Evolutionary conservation across 1,140 invertebrate genomes (phyloP), one percentile per base, ranked within the genome.

Genomic region (Neuroterus valhalla): DNA sequence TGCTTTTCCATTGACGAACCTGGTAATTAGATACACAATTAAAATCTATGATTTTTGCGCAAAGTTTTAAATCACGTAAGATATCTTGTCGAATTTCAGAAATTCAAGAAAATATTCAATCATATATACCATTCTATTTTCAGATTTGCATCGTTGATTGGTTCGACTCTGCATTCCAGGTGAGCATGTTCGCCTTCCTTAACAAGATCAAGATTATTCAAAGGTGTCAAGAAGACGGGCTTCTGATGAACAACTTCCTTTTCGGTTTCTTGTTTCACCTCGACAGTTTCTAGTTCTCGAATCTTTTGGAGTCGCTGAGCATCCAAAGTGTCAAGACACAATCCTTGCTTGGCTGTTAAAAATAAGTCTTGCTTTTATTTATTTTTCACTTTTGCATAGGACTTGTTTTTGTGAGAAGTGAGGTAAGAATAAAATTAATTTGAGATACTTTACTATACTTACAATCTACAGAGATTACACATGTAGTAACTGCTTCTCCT

Each of bases 111-210:
- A 42, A 26, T 50, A 52, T 31, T 17, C 55, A 43, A 66, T 12
- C 46, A 45, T 68, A 74, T 93, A 90, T 95, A 98, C 98, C 98
- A 99, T 91, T 99, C 97, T 70, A 99, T 97, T 87, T 94, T 96
- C 81, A 99, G 92, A 80, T 97, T 96, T 2, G 98, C 94, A 89
- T 99, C 98, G 85, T 98, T 98, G 76, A 99, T 96, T 12, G 98
- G 98, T 83, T 98, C 96, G 17, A 99, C 94, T 71, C 97, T 94
- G 84, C 96, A 98, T 92, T 99, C 98, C 78, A 99, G 93, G 91
- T 99, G 98, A 78, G 96, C 95, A 77, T 96, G 95, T 84, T 98
- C 96, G 66, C 96, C 95, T 92, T 98, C 97, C 87, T 96, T 96
- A 12, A 97, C 86, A 86, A 96, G 94, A 84, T 97, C 95, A 70